Percentiles rank a stretch among this genome's conserved stretches.
These are phyloP conservation scores for Pseudomugil tenellus DNA, from an alignment of 2,797 vertebrate genomes.

Conservation along the genomic window DNA sequence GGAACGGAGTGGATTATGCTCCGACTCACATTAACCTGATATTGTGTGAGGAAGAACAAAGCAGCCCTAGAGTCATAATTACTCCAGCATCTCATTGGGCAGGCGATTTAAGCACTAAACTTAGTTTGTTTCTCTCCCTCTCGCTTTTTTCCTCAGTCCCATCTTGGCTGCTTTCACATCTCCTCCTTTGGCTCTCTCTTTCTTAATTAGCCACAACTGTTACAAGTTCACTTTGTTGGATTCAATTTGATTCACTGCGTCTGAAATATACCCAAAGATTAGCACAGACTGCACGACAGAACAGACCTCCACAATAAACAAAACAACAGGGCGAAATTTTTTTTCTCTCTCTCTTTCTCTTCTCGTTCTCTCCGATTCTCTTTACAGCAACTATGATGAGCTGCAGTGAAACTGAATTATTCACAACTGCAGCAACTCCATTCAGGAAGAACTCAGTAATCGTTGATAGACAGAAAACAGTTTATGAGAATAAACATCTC, in stretches of 20 bases:
- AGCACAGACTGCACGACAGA: slow-evolving; percentile 8
- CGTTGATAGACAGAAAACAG: slow-evolving; percentile 56
- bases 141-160: slow-evolving; percentile 26
- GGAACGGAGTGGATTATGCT: slow-evolving; percentile 48
- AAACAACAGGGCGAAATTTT: slow-evolving; percentile 29
- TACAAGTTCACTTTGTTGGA: slow-evolving; percentile 35
- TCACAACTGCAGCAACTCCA: slow-evolving; percentile 67
- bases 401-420: slow-evolving; percentile 77
- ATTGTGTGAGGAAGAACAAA: slow-evolving; percentile 57
- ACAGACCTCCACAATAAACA: slow-evolving; percentile 23
- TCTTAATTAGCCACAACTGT: slow-evolving; percentile 59
- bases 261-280: slow-evolving; percentile 42
- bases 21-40: slow-evolving; percentile 50
- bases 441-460: slow-evolving; percentile 50
- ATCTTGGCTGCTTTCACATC: slow-evolving; percentile 39
- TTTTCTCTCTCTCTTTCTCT: slow-evolving; percentile 26
- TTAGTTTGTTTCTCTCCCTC: slow-evolving; percentile 45
- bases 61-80: slow-evolving; percentile 75
- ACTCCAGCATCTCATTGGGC: slow-evolving; percentile 64
- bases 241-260: slow-evolving; percentile 37
- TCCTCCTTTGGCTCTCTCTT: slow-evolving; percentile 17
- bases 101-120: slow-evolving; percentile 52
- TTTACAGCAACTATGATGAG: slow-evolving; percentile 57
- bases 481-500: slow-evolving; percentile 61
- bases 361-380: slow-evolving; percentile 42